phyloP scores from a whole-genome alignment of 2,113 vertebrate genomes.

The Clarias gariepinus region DNA sequence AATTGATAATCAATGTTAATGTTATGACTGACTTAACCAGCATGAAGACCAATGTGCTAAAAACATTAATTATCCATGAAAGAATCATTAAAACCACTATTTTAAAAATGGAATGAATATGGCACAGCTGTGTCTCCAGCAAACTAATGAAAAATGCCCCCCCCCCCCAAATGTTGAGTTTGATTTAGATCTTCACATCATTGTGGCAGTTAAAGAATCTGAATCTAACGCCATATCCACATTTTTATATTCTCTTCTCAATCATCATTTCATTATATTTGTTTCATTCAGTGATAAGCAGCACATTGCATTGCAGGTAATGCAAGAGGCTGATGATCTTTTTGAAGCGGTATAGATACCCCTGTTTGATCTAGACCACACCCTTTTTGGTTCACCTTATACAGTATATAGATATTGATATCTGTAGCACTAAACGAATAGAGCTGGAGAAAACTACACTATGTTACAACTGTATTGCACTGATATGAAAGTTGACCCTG shows the following conservation, averaged over 20 bases:
- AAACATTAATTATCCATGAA: not conserved
- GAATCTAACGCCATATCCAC: not conserved
- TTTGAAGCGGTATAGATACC: not conserved
- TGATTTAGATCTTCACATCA: not conserved
- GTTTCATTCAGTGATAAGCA: not conserved
- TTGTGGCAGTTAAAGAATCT: not conserved
- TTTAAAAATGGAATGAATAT: not conserved
- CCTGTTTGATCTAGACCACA: not conserved
- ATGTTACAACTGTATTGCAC: not conserved
- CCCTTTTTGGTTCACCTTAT: not conserved
- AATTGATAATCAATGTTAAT: no score
- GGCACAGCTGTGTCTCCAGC: not conserved
- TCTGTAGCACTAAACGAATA: not conserved
- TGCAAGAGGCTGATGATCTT: not conserved
- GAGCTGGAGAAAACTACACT: not conserved
- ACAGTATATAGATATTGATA: not conserved
- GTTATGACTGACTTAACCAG: not conserved
- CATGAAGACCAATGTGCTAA: not conserved
- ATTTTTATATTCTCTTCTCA: not conserved
- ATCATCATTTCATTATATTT: not conserved
- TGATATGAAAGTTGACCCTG: not conserved
- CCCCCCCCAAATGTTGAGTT: not conserved
- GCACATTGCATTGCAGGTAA: not conserved
- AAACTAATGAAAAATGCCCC: not conserved
- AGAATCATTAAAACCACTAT: not conserved